phyloP scores from a whole-genome alignment of 2,113 vertebrate genomes.

The Oplegnathus fasciatus region DNA sequence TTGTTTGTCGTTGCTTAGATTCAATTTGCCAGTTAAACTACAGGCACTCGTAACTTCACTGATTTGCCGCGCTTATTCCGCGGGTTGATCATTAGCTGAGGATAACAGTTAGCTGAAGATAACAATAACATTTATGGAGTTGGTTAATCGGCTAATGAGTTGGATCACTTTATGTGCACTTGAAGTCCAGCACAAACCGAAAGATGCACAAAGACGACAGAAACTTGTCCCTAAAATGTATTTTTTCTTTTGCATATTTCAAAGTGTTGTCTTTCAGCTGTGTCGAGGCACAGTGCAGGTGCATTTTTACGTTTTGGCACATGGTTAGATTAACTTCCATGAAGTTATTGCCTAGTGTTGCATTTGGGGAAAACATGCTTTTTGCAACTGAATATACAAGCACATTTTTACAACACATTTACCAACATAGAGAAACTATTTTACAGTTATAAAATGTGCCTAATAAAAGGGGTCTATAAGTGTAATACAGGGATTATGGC shows the following conservation, averaged over 20 bases:
- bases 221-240: accelerated
- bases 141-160: background rate
- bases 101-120: background rate
- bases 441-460: background rate
- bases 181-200: background rate
- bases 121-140: constrained; percentile 5
- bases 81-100: background rate
- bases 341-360: background rate
- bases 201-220: background rate
- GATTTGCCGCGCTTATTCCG: constrained; percentile 31
- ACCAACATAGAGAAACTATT: background rate
- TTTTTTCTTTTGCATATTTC: background rate
- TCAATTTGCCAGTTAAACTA: background rate
- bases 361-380: background rate
- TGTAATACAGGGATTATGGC: background rate
- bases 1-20: background rate
- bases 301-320: background rate
- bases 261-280: background rate
- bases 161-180: background rate
- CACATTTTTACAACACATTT: background rate
- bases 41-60: background rate
- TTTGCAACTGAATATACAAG: background rate
- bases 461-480: background rate
- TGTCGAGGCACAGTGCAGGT: background rate
- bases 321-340: background rate